Evolutionary conservation across 2,797 vertebrate species (phyloP).

Genomic region (Parauchenoglanis punctatus): DNA sequence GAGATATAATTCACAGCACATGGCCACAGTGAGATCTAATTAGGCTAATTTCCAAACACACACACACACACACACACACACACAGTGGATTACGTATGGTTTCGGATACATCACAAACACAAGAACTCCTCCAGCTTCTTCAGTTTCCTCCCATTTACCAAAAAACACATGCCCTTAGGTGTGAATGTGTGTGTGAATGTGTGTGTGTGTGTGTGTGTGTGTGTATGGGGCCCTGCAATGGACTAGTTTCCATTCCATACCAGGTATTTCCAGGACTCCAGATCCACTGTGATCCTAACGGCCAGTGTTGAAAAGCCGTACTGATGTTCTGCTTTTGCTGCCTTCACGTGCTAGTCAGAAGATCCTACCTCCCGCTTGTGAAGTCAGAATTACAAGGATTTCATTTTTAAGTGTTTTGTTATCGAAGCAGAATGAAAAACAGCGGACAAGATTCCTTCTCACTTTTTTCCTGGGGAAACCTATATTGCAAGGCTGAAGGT

Average conservation of each 20-base stretch:
- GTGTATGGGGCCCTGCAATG: neutral
- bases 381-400: too few relatives aligned
- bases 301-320: too few relatives aligned
- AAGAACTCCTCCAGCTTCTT: neutral
- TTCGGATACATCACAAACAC: neutral
- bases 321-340: too few relatives aligned
- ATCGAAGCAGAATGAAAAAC: too few relatives aligned
- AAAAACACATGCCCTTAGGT: neutral
- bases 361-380: too few relatives aligned
- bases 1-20: conserved; percentile 66
- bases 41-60: neutral
- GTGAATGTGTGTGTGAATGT: neutral
- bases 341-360: too few relatives aligned
- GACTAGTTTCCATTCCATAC: neutral
- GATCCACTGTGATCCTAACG: neutral
- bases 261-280: neutral
- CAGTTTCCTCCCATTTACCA: neutral
- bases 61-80: conserved; percentile 41
- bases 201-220: neutral
- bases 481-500: too few relatives aligned
- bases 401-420: too few relatives aligned
- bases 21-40: neutral
- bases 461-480: too few relatives aligned
- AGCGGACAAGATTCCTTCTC: too few relatives aligned
- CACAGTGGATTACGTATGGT: neutral